Conservation (phyloP, 2,113 vertebrate species). For the Boleophthalmus pectinirostris region DNA sequence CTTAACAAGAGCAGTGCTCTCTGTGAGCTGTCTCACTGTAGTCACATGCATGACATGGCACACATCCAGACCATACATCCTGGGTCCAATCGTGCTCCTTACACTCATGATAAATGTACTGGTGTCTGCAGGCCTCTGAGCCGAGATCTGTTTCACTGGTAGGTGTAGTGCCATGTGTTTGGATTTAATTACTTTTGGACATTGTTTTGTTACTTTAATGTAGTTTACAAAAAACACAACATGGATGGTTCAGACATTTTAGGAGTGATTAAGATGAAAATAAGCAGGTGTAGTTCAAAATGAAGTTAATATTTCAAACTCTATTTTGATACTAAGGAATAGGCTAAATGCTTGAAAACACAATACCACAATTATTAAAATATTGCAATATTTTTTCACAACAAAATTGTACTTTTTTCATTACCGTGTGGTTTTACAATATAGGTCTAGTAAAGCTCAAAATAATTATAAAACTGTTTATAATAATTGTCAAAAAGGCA, state of each 20-base stretch:
- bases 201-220: not conserved
- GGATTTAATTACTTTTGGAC: not conserved
- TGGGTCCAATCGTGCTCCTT: slow-evolving; percentile 9
- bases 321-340: too few species aligned
- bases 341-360: too few species aligned
- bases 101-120: slow-evolving; percentile 28
- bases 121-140: slow-evolving; percentile 3
- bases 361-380: too few species aligned
- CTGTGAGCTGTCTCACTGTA: slow-evolving; percentile 47
- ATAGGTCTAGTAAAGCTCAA: too few species aligned
- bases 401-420: too few species aligned
- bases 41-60: slow-evolving; percentile 67
- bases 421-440: too few species aligned
- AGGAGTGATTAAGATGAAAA: not conserved
- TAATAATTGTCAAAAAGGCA: too few species aligned
- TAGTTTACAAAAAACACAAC: not conserved
- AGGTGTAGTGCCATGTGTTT: not conserved
- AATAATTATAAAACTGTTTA: too few species aligned
- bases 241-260: not conserved
- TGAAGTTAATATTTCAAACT: too few species aligned
- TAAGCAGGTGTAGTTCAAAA: not conserved
- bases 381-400: too few species aligned
- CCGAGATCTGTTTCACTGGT: not conserved
- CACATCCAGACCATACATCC: slow-evolving; percentile 31
- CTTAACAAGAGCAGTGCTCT: slow-evolving; percentile 58